Base-by-base conservation (phyloP, 2,888 invertebrate species). In the Xiphydria camelus region DNA sequence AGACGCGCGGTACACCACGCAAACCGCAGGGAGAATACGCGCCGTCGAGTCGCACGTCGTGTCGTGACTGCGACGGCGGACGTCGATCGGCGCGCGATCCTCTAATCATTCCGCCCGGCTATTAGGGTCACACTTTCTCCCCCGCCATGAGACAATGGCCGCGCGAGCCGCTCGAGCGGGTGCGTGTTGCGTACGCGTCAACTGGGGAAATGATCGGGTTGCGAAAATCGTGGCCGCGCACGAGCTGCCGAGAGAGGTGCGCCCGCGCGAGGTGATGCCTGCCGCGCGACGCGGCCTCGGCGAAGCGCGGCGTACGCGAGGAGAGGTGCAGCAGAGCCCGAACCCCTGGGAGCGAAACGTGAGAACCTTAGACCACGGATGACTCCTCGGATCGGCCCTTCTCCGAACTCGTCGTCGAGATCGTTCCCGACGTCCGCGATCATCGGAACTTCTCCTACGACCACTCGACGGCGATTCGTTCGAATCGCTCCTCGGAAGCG, bases 51-150 rank as follows among this genome's bases (percentile, higher is more conserved):
- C 26, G 26, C 10, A n/a, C n/a, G 9, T 12, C 33, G 46, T 41
- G 34, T 48, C 49, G 56, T 57, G 54, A 53, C 49, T 58, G 55
- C 55, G 57, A 64, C 51, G 52, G 55, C 53, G 58, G 50, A 40
- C 50, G 57, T 50, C 53, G 64, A 64, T 63, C 58, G 59, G 57
- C 49, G 52, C 54, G 51, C 56, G 56, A 62, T 67, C 60, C 57
- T 66, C 65, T 67, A 66, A 68, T 68, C 66, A 64, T 62, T 67
- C 60, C 49, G 32, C 53, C 35, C 55, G 45, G 57, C 61, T 68
- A 68, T 68, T 68, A 69, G 62, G 68, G 68, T 67, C 68, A 63
- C 66, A 66, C 68, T 69, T 69, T 69, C 68, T 68, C 68, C 61
- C 45, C 49, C 49, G 44, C 47, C 38, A 39, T 37, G 50, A 61